A percentile compares a stretch with the other conserved stretches of the same genome.
Evolutionary conservation across 2,888 invertebrate genomes (phyloP).

Genomic region (Abrostola tripartita): DNA sequence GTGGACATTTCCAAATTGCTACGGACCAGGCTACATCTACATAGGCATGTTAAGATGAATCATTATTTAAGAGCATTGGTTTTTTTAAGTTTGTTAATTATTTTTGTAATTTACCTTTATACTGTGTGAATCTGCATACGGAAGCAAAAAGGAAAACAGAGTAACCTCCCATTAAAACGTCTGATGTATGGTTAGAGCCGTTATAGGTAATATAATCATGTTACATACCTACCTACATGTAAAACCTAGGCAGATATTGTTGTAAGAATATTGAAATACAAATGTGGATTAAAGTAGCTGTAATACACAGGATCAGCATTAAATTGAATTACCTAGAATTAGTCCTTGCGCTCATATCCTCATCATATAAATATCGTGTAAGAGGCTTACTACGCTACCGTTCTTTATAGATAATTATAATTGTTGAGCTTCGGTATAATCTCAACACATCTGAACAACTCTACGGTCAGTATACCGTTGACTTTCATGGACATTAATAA

Average conservation of each 20-base stretch:
- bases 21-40: too few species aligned
- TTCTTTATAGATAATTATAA: not conserved
- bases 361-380: too few species aligned
- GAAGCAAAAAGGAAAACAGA: too few species aligned
- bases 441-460: slow-evolving; percentile 4
- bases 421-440: not conserved
- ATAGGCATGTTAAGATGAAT: too few species aligned
- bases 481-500: slow-evolving; percentile 10
- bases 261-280: slow-evolving; percentile 16
- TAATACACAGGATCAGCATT: slow-evolving; percentile 3
- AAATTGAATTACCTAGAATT: slow-evolving; percentile 12
- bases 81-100: too few species aligned
- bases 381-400: not conserved
- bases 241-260: not conserved
- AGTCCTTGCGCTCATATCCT: not conserved
- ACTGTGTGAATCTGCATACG: too few species aligned
- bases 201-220: slow-evolving; percentile 9
- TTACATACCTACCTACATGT: slow-evolving; percentile 4
- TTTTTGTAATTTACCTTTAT: too few species aligned
- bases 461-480: slow-evolving; percentile 2
- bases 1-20: too few species aligned
- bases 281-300: not conserved
- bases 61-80: too few species aligned
- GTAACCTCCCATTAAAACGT: too few species aligned
- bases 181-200: not conserved